phyloP scores from a whole-genome alignment of 2,797 vertebrate genomes.

The Hippocampus kuda region DNA sequence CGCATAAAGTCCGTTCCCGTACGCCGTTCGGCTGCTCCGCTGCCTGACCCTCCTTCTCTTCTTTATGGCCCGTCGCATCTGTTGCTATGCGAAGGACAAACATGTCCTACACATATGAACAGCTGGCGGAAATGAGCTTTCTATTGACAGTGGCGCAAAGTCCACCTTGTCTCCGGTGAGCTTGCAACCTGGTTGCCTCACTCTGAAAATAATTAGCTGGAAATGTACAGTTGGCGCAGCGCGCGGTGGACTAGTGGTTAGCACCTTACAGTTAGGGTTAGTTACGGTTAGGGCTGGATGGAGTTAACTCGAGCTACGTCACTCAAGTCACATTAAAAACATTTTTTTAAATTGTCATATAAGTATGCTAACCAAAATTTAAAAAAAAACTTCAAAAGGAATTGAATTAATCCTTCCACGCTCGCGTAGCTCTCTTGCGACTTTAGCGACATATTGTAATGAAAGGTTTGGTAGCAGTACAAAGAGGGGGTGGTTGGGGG shows the following conservation, averaged over 20 bases:
- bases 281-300: background rate
- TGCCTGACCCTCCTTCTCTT: background rate
- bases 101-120: slow-evolving; percentile 36
- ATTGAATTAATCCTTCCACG: background rate
- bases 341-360: background rate
- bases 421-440: too few relatives aligned
- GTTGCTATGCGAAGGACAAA: slow-evolving; percentile 46
- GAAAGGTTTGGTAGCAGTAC: too few relatives aligned
- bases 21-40: background rate
- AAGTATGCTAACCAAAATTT: background rate
- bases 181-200: slow-evolving; percentile 10
- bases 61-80: slow-evolving; percentile 42
- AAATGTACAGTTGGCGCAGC: background rate
- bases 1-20: slow-evolving; percentile 13
- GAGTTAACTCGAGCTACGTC: background rate
- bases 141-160: slow-evolving; percentile 48
- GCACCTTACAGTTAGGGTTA: background rate
- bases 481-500: too few relatives aligned
- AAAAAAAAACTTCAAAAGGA: background rate
- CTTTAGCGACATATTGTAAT: too few relatives aligned
- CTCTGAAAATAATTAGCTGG: slow-evolving; percentile 4
- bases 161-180: slow-evolving; percentile 39
- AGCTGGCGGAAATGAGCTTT: slow-evolving; percentile 47
- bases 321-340: background rate
- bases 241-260: background rate